Base-by-base conservation (phyloP, 1,140 invertebrate genomes). In the Euglossa dilemma region DNA sequence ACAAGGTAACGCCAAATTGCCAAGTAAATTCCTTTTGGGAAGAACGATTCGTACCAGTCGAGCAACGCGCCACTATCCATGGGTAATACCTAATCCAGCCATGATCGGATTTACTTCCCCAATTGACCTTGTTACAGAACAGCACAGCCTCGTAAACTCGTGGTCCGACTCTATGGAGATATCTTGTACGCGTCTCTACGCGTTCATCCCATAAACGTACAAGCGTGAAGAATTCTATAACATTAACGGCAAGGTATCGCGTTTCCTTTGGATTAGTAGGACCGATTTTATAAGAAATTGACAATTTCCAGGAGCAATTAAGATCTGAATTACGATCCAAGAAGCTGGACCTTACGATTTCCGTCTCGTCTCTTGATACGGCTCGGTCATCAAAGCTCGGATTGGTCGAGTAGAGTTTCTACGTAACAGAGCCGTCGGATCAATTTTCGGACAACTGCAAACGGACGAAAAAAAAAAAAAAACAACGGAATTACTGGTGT, bases 401-500 rank as follows among this genome's bases (percentile, higher is more conserved):
- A 61, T 61, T 28, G 36, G n/a, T 20, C 23, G 52, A 36, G 11
- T n/a, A 14, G 45, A 36, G 47, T 16, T 1, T 28, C 20, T 7
- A 14, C 6, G 52, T 72, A 72, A 56, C n/a, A 28, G 50, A 63
- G 16, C 9, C 12, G 45, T 6, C 23, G 12, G 45, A 82, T 87
- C 50, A 59, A 85, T 47, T 72, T 54, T 50, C 59, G 54, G 28
- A 59, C 67, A 70, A 54, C 11, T 67, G 63, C 74, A 67, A 81
- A 85, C 14, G 64, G 75, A 85, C 74, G 52, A 63, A 28, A 72
- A 67, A 71, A n/a, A 84, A 45, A 64, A 47, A 77, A 74, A 73
- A 85, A 70, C 69, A 47, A 1, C 18, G 74, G 56, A 86, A 87
- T 85, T 79, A 82, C 77, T 43, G 74, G 36, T 74, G 74, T 78